A percentile compares a stretch with the other conserved stretches of the same genome.
Evolutionary conservation across 2,797 vertebrate species (phyloP).

Genomic region (Periparus ater): DNA sequence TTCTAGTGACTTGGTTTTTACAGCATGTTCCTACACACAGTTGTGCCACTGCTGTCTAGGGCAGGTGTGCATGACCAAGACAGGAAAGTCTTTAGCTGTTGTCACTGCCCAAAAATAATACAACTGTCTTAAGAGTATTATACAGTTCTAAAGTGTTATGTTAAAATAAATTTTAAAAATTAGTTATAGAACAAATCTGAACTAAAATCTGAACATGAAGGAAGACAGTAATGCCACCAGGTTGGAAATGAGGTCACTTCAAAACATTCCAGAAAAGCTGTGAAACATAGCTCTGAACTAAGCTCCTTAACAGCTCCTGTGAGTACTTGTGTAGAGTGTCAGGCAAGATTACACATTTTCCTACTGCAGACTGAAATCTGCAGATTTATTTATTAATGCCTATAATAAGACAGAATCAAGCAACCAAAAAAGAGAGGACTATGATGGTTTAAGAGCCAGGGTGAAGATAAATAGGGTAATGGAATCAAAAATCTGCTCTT

Average conservation of each 20-base stretch:
- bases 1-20: neutral
- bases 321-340: constrained; percentile 13
- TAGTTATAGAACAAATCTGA: neutral
- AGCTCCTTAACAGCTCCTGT: constrained; percentile 44
- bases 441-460: neutral
- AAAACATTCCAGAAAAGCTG: constrained; percentile 7
- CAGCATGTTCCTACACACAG: neutral
- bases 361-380: constrained; percentile 25
- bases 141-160: neutral
- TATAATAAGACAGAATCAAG: constrained; percentile 20
- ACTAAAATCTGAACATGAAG: neutral
- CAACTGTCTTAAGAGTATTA: neutral
- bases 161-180: neutral
- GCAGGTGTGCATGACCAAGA: neutral
- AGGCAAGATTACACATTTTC: constrained; percentile 46
- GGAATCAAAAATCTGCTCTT: neutral
- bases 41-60: neutral
- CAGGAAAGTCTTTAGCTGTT: neutral
- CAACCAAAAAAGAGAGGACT: neutral
- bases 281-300: constrained; percentile 37
- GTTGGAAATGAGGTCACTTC: constrained; percentile 19
- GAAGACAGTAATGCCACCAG: neutral
- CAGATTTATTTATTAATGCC: constrained; percentile 55
- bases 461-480: neutral
- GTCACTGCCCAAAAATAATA: neutral